These are phyloP conservation scores for Orchestia grillus DNA, from an alignment of 1,140 invertebrate genomes.

Conservation along the genomic window DNA sequence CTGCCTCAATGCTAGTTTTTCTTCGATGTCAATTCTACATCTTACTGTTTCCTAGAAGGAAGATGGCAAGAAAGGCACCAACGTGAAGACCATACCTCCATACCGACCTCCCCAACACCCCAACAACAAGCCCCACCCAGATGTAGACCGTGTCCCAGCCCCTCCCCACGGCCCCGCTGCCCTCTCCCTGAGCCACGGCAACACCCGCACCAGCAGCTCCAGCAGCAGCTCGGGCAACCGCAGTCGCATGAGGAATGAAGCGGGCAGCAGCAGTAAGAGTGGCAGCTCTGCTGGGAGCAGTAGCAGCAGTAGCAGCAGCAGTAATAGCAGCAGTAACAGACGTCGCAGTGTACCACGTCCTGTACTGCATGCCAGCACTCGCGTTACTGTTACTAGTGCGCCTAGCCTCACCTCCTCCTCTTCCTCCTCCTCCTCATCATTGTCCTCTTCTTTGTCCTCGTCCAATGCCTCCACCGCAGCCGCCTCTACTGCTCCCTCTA, in stretches of 20 bases:
- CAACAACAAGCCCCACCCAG: background rate
- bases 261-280: slow-evolving; percentile 39
- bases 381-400: slow-evolving; percentile 57
- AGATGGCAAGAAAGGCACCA: slow-evolving; percentile 64
- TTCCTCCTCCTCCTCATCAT: slow-evolving; percentile 57
- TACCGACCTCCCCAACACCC: slow-evolving; percentile 64
- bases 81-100: slow-evolving; percentile 67
- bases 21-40: background rate
- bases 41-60: background rate
- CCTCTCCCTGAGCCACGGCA: background rate
- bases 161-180: background rate
- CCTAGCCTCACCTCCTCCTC: slow-evolving; percentile 58
- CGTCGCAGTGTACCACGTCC: slow-evolving; percentile 33
- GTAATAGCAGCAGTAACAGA: slow-evolving; percentile 32
- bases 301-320: slow-evolving; percentile 56
- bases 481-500: slow-evolving; percentile 58
- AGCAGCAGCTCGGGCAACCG: slow-evolving; percentile 24
- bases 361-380: slow-evolving; percentile 28
- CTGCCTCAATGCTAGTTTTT: background rate
- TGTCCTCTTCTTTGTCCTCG: too few relatives aligned
- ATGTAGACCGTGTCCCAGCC: background rate
- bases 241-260: slow-evolving; percentile 59
- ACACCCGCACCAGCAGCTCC: slow-evolving; percentile 45
- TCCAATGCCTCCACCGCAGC: slow-evolving; percentile 58
- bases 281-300: slow-evolving; percentile 59